Evolutionary conservation across 2,888 invertebrate species (phyloP).

Genomic region (Lasioglossum morio): DNA sequence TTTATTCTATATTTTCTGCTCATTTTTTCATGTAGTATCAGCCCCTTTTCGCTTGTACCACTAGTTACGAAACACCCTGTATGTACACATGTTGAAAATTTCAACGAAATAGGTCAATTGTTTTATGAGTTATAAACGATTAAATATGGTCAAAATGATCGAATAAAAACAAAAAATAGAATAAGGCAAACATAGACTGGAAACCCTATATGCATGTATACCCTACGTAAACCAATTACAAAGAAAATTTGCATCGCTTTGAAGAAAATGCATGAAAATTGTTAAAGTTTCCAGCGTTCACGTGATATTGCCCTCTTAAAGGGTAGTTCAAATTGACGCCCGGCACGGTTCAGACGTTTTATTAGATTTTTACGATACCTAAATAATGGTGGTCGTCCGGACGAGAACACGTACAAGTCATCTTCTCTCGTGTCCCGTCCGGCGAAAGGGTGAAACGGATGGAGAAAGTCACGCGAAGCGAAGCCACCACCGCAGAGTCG

Average conservation of each 20-base stretch:
- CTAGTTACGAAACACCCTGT: no score
- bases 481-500: background rate
- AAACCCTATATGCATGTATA: no score
- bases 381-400: slow-evolving; percentile 6
- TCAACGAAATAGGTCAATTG: no score
- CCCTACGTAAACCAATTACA: background rate
- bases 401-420: background rate
- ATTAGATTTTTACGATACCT: slow-evolving; percentile 20
- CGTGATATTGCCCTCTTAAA: background rate
- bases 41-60: no score
- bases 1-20: no score
- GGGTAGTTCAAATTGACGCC: background rate
- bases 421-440: background rate
- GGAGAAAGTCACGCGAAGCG: slow-evolving; percentile 14
- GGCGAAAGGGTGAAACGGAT: background rate
- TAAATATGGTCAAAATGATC: no score
- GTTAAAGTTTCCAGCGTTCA: background rate
- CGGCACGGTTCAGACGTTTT: background rate
- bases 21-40: no score
- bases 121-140: no score
- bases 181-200: no score
- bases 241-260: background rate
- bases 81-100: no score
- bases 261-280: background rate
- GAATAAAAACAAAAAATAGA: no score